Evolutionary conservation across 1,140 invertebrate species (phyloP), one percentile per base, ranked within the genome.

Genomic region (Prorops nasuta): DNA sequence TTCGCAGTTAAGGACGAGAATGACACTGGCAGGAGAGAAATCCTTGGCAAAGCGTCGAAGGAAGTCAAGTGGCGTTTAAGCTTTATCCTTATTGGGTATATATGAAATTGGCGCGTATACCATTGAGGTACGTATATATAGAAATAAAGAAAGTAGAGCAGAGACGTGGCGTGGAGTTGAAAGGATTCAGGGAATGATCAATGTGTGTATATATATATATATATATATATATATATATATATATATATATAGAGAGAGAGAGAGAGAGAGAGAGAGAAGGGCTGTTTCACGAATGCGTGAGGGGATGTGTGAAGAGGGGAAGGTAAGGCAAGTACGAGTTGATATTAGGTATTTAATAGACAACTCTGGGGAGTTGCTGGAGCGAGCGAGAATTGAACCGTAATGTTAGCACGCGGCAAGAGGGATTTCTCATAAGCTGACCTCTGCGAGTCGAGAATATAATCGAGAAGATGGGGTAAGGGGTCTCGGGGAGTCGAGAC

Each of bases 301-400:
- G 28, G 24, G 17, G 22, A 46, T 35, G 44, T 39, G 44, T 19
- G 35, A 36, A 16, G 44, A 55, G 31, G 35, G 19, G 51, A 45
- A 37, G 46, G 35, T 47, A 58, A 56, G 44, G 58, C 46, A 63
- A 63, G 62, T 69, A 56, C 47, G 65, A 64, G 62, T 69, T 71
- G 67, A 69, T 70, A 71, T 71, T 67, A 69, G 61, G 63, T 67
- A 66, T 67, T 71, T 71, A 69, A 71, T 71, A 67, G 69, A 67
- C 63, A 69, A 62, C 60, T 67, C 64, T 55, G 53, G 62, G 58
- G 62, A 63, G 63, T 60, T 64, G 56, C 50, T 59, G 56, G 50
- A 4, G 51, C 55, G 48, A 56, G 51, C 56, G 63, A 53, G 64
- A 68, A 64, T 56, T 69, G 51, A 68, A 66, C 54, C 60, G 58